Percentiles rank a stretch among this genome's conserved stretches.
Evolutionary conservation across 2,113 vertebrate genomes (phyloP).

Genomic region (Ramphastos sulfuratus): DNA sequence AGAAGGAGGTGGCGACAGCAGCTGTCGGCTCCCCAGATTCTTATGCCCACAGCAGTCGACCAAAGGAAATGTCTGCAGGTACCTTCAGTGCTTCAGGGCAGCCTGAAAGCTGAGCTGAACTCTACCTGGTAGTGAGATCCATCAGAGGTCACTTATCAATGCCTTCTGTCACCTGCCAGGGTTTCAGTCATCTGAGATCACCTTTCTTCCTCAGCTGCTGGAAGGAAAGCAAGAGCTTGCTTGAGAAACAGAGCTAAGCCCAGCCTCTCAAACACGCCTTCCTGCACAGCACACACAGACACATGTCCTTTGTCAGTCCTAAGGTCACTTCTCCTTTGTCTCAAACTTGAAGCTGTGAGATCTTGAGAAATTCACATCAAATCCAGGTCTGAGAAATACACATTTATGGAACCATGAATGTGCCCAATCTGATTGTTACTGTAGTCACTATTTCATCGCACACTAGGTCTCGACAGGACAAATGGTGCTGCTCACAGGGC

Average conservation of each 20-base stretch:
- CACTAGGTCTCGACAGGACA: not conserved
- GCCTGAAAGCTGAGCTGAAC: not conserved
- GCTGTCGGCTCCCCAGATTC: not conserved
- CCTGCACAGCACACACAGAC: not conserved
- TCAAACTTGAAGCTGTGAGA: not conserved
- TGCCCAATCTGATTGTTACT: not conserved
- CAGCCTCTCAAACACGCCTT: not conserved
- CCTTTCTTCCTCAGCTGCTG: not conserved
- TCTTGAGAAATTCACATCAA: not conserved
- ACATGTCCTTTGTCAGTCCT: not conserved
- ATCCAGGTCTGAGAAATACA: not conserved
- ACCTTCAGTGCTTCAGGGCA: not conserved
- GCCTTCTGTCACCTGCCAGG: accelerated
- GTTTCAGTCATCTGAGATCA: not conserved
- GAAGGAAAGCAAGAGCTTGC: not conserved
- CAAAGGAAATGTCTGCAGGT: not conserved
- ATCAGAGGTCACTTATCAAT: not conserved
- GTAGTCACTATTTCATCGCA: not conserved
- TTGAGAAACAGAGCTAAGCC: not conserved
- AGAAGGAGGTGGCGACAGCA: not conserved
- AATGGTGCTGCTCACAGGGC: not conserved
- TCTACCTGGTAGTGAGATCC: not conserved
- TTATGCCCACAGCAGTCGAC: not conserved
- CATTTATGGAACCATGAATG: not conserved
- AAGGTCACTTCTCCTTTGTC: not conserved